These are phyloP conservation scores for Eclectus roratus DNA, from an alignment of 2,113 vertebrate genomes.

Conservation along the genomic window DNA sequence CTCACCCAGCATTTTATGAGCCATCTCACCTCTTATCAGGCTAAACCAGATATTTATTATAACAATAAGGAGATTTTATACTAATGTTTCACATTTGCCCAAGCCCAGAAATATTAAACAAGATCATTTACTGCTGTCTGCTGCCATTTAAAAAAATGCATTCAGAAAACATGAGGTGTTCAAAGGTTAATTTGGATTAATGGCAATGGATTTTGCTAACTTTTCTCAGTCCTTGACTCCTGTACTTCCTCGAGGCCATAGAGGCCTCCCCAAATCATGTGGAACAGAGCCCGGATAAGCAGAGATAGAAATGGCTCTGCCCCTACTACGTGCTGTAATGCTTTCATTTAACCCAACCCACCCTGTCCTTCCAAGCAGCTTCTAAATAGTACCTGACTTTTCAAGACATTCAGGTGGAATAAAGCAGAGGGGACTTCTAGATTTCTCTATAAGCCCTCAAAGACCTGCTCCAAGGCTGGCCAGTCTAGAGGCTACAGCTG, in stretches of 20 bases:
- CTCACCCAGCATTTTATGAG: slow-evolving; percentile 67
- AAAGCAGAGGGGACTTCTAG: background rate
- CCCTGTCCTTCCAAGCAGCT: background rate
- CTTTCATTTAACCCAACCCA: background rate
- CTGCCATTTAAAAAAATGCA: slow-evolving; percentile 37
- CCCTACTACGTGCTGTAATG: too few species aligned
- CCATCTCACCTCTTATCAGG: slow-evolving; percentile 71
- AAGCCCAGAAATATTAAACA: slow-evolving; percentile 61
- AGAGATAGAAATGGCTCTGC: background rate
- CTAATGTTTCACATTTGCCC: slow-evolving; percentile 57
- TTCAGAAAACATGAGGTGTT: slow-evolving; percentile 38
- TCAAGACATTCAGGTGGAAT: background rate
- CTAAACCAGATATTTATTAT: slow-evolving; percentile 72
- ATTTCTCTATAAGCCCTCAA: background rate
- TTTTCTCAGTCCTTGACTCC: background rate
- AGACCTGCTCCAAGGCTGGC: background rate
- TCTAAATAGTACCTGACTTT: background rate
- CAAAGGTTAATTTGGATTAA: slow-evolving; percentile 64
- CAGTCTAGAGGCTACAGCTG: background rate
- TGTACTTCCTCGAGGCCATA: background rate
- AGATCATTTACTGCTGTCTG: slow-evolving; percentile 57
- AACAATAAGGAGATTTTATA: slow-evolving; percentile 67
- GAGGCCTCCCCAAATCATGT: background rate
- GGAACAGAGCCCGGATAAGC: accelerated
- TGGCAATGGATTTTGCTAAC: slow-evolving; percentile 37